A percentile compares a stretch with the other conserved stretches of the same genome.
These are phyloP conservation scores for Troglohyphantes excavatus DNA, from an alignment of 2,888 invertebrate genomes.

Conservation along the genomic window DNA sequence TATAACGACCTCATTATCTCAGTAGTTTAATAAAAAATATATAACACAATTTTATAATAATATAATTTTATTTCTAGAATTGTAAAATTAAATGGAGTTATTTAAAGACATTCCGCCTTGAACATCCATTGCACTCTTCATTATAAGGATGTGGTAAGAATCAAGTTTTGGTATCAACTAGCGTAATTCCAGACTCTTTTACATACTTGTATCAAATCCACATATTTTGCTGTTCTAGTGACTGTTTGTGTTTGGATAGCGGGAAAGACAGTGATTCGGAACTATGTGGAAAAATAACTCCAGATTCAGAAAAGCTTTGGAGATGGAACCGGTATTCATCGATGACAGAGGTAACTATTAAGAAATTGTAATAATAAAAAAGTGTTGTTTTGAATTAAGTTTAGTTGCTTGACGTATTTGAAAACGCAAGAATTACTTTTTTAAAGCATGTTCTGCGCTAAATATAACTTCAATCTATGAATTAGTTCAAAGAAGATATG, in stretches of 20 bases:
- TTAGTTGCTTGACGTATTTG: background rate
- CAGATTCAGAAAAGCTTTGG: conserved; percentile 55
- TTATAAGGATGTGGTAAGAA: conserved; percentile 38
- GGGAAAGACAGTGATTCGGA: conserved; percentile 55
- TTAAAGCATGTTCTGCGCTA: too few species aligned
- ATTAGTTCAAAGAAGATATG: too few species aligned
- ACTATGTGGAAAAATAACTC: conserved; percentile 7
- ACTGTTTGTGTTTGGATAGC: conserved; percentile 50
- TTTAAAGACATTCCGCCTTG: conserved; percentile 44
- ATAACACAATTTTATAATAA: too few species aligned
- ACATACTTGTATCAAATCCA: too few species aligned
- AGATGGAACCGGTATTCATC: conserved; percentile 66
- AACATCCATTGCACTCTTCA: background rate
- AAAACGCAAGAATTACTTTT: too few species aligned
- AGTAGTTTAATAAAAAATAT: too few species aligned
- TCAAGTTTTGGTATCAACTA: too few species aligned
- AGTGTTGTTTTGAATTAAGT: background rate
- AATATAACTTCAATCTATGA: too few species aligned
- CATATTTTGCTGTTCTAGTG: conserved; percentile 25
- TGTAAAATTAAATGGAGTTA: conserved; percentile 12
- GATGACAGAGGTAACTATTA: conserved; percentile 65
- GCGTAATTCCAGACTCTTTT: too few species aligned
- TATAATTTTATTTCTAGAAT: background rate
- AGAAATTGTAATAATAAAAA: background rate
- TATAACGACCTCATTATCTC: too few species aligned